Percentiles rank a stretch among this genome's conserved stretches.
Conservation (phyloP, 2,113 vertebrate species). For the Gadus chalcogrammus region DNA sequence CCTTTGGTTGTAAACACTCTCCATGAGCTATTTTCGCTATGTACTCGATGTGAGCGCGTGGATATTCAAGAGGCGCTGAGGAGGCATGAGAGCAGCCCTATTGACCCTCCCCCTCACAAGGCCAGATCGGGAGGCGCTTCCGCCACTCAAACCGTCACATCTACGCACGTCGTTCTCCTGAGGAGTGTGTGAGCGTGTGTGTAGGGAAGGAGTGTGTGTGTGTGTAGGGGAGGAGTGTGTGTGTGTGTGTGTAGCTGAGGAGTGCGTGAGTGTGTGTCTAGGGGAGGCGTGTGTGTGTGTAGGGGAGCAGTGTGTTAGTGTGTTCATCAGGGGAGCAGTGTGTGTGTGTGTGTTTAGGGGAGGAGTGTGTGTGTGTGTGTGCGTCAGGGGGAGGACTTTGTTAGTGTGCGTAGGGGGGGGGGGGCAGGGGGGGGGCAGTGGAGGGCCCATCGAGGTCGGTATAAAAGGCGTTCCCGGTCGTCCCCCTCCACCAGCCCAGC, state of each 20-base stretch:
- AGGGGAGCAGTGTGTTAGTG: no score
- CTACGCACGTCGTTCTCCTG: slow-evolving; percentile 17
- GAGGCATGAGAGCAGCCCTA: slow-evolving; percentile 21
- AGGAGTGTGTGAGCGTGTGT: slow-evolving; percentile 13
- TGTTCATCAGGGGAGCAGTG: neutral
- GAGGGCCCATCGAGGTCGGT: slow-evolving; percentile 5
- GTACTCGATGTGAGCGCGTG: no score
- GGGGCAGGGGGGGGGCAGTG: neutral
- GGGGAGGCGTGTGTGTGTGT: no score
- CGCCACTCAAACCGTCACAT: slow-evolving; percentile 41
- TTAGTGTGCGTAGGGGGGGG: no score
- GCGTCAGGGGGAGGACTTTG: no score
- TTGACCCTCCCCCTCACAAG: slow-evolving; percentile 25
- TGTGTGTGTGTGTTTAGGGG: slow-evolving; percentile 10
- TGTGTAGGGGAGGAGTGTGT: no score
- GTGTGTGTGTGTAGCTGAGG: neutral
- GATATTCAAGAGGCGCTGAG: slow-evolving; percentile 20
- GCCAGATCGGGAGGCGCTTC: slow-evolving; percentile 53
- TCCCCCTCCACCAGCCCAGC: neutral
- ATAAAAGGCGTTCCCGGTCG: slow-evolving; percentile 45
- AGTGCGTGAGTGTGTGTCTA: slow-evolving; percentile 11
- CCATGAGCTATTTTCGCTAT: no score
- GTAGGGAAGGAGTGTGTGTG: no score
- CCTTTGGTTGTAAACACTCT: no score
- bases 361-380: slow-evolving; percentile 9